Evolutionary conservation across 2,888 invertebrate species (phyloP).

Genomic region (Rotaria socialis): DNA sequence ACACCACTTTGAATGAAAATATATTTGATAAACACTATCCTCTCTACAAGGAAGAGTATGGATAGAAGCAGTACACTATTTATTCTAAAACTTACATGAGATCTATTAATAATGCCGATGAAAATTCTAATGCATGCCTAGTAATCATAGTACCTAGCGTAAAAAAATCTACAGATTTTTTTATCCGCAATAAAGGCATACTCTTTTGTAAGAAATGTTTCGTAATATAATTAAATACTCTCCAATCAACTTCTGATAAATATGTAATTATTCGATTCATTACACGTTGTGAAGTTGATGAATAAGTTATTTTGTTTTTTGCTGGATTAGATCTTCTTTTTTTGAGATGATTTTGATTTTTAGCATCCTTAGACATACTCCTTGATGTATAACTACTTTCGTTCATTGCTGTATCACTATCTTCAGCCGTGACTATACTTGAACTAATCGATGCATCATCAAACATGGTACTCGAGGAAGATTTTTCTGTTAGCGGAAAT

Average conservation of each 20-base stretch:
- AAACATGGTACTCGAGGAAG: neutral
- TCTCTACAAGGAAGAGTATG: neutral
- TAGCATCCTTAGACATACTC: neutral
- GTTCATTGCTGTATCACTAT: neutral
- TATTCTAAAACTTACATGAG: neutral
- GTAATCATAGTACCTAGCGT: neutral
- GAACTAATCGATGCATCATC: constrained; percentile 1
- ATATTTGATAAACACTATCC: neutral
- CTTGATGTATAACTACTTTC: neutral
- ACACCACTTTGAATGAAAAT: constrained; percentile 4
- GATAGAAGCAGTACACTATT: too few species aligned
- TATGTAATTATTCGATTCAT: neutral
- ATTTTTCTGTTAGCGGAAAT: too few species aligned
- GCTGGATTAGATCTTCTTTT: neutral
- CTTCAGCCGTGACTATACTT: neutral
- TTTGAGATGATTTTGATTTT: neutral
- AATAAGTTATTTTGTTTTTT: neutral
- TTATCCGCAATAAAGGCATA: neutral
- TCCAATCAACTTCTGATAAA: constrained; percentile 17
- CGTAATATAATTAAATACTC: neutral
- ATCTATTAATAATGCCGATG: neutral
- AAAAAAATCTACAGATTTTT: neutral
- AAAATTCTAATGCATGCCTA: constrained; percentile 25
- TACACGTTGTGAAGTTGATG: neutral
- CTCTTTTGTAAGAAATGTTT: neutral